Evolutionary conservation across 2,888 invertebrate species (phyloP).

Genomic region (Chrysolina americana): DNA sequence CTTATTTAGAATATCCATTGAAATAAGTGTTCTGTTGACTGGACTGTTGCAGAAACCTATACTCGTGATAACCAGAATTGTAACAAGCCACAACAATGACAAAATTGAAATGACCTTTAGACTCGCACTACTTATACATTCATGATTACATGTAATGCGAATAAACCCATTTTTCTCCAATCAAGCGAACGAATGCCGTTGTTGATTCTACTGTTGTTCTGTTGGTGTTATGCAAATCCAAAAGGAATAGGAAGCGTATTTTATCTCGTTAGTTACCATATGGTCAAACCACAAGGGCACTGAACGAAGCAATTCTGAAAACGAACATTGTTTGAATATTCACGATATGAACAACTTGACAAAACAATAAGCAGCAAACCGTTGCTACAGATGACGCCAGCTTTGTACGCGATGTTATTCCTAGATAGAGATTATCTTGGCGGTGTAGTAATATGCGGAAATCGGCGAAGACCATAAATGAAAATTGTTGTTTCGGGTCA

Average conservation of each 20-base stretch:
- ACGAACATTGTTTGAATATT: constrained; percentile 47
- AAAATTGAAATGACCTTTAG: constrained; percentile 7
- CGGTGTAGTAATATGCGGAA: constrained; percentile 18
- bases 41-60: neutral
- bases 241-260: constrained; percentile 56
- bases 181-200: constrained; percentile 21
- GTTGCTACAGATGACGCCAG: constrained; percentile 39
- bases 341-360: constrained; percentile 42
- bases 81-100: constrained; percentile 8
- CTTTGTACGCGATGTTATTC: constrained; percentile 20
- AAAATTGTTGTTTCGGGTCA: constrained; percentile 2
- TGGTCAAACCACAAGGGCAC: constrained; percentile 55
- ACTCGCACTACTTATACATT: constrained; percentile 11
- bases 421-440: constrained; percentile 17
- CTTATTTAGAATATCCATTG: no score
- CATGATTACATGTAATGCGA: constrained; percentile 11
- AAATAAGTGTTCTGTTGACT: neutral
- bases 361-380: constrained; percentile 39
- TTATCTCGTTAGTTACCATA: constrained; percentile 57
- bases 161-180: constrained; percentile 18
- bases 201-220: constrained; percentile 26
- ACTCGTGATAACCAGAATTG: neutral
- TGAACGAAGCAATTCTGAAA: constrained; percentile 53
- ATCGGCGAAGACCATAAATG: constrained; percentile 11
- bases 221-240: constrained; percentile 55